Evolutionary conservation across 2,113 vertebrate species (phyloP).

Genomic region (Equus quagga): DNA sequence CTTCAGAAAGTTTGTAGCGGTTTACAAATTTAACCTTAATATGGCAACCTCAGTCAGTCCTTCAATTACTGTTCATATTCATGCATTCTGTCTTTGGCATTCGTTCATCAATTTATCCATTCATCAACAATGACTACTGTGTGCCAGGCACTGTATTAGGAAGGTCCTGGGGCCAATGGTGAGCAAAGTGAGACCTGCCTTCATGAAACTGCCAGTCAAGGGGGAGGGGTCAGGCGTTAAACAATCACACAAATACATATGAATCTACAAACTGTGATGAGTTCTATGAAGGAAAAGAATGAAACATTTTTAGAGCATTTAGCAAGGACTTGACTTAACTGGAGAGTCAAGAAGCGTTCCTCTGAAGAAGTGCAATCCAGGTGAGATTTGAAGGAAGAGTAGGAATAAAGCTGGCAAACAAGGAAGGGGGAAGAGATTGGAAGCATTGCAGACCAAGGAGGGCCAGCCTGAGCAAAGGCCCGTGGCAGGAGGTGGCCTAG

Average conservation of each 20-base stretch:
- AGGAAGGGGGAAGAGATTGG: not conserved
- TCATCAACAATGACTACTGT: not conserved
- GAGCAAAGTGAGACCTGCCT: not conserved
- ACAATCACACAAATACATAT: not conserved
- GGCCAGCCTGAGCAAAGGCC: not conserved
- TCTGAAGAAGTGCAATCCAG: not conserved
- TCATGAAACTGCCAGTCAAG: not conserved
- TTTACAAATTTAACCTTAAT: not conserved
- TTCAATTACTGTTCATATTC: not conserved
- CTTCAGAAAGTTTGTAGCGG: not conserved
- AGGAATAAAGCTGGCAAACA: not conserved
- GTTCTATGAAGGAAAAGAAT: not conserved
- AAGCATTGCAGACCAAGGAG: not conserved
- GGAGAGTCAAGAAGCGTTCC: not conserved
- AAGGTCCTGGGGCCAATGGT: not conserved
- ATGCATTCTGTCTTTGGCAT: not conserved
- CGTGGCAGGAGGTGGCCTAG: not conserved
- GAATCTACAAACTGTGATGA: not conserved
- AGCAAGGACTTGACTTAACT: not conserved
- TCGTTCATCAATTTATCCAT: not conserved
- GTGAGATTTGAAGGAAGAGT: not conserved
- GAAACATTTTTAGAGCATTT: accelerated
- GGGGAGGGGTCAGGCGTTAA: not conserved
- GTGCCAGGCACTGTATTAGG: not conserved
- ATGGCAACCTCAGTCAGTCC: not conserved